These are phyloP conservation scores for Xanthia togata DNA, from an alignment of 2,888 invertebrate genomes.

Conservation along the genomic window DNA sequence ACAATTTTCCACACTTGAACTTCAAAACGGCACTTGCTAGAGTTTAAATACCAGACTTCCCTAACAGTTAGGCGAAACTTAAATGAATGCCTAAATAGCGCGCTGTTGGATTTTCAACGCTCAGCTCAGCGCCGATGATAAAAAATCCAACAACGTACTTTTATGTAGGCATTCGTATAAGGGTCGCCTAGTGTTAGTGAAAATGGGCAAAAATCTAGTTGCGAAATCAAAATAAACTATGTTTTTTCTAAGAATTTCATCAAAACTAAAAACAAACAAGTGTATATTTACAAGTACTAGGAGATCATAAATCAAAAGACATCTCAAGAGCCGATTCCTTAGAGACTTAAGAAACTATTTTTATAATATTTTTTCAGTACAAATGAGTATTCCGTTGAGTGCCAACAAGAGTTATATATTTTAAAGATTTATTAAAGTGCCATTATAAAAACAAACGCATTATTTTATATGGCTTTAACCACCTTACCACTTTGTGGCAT, in stretches of 20 bases:
- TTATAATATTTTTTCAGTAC: conserved; percentile 31
- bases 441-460: background rate
- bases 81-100: no score
- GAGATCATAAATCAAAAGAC: conserved; percentile 32
- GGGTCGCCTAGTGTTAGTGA: no score
- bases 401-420: background rate
- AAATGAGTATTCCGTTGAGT: conserved; percentile 45
- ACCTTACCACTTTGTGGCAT: no score
- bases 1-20: background rate
- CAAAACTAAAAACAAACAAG: background rate
- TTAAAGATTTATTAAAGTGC: background rate
- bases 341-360: conserved; percentile 20
- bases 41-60: no score
- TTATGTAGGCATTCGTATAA: no score
- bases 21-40: background rate
- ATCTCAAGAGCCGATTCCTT: conserved; percentile 15
- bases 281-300: conserved; percentile 1
- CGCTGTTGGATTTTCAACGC: no score
- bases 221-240: background rate
- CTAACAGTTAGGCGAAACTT: no score
- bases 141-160: no score
- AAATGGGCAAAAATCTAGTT: background rate
- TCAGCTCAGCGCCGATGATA: no score
- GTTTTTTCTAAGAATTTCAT: background rate
- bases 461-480: background rate